phyloP scores from a whole-genome alignment of 1,140 invertebrate species.

The Tetramorium simillimum region DNA sequence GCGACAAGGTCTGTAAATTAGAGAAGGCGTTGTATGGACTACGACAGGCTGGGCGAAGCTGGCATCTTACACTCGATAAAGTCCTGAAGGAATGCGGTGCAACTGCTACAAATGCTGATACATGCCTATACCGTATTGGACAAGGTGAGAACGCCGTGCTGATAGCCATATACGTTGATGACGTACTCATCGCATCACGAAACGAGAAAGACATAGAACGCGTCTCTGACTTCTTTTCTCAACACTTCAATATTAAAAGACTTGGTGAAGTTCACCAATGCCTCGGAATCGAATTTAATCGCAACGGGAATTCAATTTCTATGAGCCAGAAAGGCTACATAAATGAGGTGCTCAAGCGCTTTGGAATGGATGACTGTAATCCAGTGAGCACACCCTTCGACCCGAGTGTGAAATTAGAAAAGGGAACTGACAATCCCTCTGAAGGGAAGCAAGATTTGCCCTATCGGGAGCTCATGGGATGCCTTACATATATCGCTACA shows the following conservation, averaged over 20 bases:
- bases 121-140: too few species aligned
- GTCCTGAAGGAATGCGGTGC: too few species aligned
- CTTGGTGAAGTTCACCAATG: neutral
- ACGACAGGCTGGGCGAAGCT: neutral
- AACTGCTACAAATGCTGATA: too few species aligned
- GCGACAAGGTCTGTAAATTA: neutral
- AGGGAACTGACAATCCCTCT: neutral
- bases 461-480: neutral
- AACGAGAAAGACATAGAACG: too few species aligned
- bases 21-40: neutral
- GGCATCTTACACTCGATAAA: too few species aligned
- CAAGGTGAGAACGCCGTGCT: too few species aligned
- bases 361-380: slow-evolving; percentile 9
- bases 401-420: neutral
- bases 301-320: neutral
- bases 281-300: slow-evolving; percentile 30
- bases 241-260: neutral
- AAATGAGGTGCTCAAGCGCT: neutral
- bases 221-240: neutral
- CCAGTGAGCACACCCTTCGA: neutral
- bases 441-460: neutral
- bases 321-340: slow-evolving; percentile 3
- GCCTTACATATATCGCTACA: too few species aligned
- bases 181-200: too few species aligned
- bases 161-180: too few species aligned